phyloP scores from a whole-genome alignment of 2,888 invertebrate genomes.

The Agonopterix arenella region DNA sequence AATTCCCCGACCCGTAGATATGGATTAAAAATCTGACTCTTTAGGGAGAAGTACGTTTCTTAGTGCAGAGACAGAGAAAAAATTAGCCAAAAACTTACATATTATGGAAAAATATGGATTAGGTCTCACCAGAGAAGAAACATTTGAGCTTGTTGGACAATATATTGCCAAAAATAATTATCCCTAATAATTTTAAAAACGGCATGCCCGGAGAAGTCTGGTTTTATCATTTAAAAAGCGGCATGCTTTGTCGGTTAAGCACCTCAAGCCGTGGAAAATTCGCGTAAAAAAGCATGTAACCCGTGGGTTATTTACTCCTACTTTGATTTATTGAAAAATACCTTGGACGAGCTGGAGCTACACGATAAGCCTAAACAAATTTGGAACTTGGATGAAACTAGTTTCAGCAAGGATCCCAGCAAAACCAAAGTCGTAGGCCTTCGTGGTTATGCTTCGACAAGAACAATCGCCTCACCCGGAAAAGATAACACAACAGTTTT shows the following conservation, averaged over 20 bases:
- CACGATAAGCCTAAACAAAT: constrained; percentile 11
- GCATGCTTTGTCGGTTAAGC: constrained; percentile 11
- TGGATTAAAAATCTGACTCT: constrained; percentile 10
- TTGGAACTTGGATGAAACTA: constrained; percentile 19
- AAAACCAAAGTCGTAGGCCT: constrained; percentile 20
- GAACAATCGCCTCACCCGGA: constrained; percentile 16
- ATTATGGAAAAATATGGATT: constrained; percentile 13
- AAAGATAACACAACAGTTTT: constrained; percentile 19
- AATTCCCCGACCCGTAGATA: constrained; percentile 10
- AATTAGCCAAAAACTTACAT: constrained; percentile 6
- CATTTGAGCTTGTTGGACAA: constrained; percentile 5
- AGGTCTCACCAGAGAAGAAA: constrained; percentile 9
- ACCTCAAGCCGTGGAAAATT: constrained; percentile 14
- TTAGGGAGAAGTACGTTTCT: constrained; percentile 10
- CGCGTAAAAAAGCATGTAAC: constrained; percentile 12
- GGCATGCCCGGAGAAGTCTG: constrained; percentile 11
- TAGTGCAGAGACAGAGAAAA: constrained; percentile 5
- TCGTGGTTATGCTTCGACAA: constrained; percentile 15
- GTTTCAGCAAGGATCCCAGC: constrained; percentile 17
- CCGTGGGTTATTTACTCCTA: constrained; percentile 13
- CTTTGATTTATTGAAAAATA: constrained; percentile 11
- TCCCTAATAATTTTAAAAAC: constrained; percentile 9
- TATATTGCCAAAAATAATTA: constrained; percentile 5
- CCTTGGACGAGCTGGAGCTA: constrained; percentile 7
- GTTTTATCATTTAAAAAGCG: constrained; percentile 12